Conservation (phyloP, 2,888 invertebrate species). For the Troglohyphantes excavatus region DNA sequence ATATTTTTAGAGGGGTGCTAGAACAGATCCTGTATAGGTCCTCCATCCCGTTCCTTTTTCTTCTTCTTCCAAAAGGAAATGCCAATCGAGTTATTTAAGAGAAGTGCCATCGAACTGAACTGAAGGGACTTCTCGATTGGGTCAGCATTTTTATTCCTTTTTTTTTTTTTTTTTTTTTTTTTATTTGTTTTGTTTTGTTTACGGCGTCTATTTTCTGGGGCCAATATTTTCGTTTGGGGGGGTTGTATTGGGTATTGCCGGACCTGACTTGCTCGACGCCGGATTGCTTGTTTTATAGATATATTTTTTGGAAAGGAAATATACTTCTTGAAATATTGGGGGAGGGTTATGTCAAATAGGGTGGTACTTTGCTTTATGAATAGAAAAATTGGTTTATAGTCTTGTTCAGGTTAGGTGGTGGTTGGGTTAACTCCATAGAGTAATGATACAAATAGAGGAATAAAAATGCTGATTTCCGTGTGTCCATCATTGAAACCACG, state of each 20-base stretch:
- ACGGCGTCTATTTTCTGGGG: constrained; percentile 49
- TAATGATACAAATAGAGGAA: too few relatives aligned
- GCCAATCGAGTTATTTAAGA: constrained; percentile 70
- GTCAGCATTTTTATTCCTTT: constrained; percentile 1
- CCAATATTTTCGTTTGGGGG: constrained; percentile 23
- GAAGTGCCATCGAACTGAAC: constrained; percentile 48
- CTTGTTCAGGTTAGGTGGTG: too few relatives aligned
- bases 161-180: too few relatives aligned
- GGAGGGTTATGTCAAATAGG: too few relatives aligned
- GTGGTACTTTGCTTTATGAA: too few relatives aligned
- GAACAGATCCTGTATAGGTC: neutral
- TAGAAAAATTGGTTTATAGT: too few relatives aligned
- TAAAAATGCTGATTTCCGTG: too few relatives aligned
- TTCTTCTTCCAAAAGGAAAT: constrained; percentile 48
- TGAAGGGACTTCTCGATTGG: constrained; percentile 50
- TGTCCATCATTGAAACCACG: too few relatives aligned
- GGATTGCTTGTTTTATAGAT: neutral
- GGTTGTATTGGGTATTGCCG: neutral
- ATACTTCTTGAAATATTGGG: neutral
- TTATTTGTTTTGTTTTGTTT: constrained; percentile 51
- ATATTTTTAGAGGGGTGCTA: constrained; percentile 23
- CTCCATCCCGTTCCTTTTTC: neutral
- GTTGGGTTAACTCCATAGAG: too few relatives aligned
- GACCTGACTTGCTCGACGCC: neutral
- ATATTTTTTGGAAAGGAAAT: neutral